A percentile compares a stretch with the other conserved stretches of the same genome.
Evolutionary conservation across 2,113 vertebrate genomes (phyloP).

Genomic region (Symphodus melops): DNA sequence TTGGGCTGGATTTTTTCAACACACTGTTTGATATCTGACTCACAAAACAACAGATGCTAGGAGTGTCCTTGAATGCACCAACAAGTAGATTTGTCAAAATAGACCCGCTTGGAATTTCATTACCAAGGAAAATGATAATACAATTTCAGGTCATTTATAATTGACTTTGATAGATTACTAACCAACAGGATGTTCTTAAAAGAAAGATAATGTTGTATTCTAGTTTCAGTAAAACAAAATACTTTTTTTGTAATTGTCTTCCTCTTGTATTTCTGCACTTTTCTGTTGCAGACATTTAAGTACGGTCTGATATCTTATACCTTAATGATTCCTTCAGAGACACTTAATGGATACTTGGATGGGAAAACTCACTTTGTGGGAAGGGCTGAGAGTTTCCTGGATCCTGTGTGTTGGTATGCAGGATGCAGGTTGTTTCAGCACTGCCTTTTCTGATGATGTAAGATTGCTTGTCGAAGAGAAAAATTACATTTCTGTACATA

Average conservation of each 20-base stretch:
- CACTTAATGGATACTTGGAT: conserved; percentile 37
- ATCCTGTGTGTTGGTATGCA: conserved; percentile 33
- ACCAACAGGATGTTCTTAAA: neutral
- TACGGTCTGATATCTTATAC: conserved; percentile 48
- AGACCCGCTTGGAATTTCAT: conserved; percentile 18
- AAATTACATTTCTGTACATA: neutral
- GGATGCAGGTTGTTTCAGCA: neutral
- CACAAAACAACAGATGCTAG: conserved; percentile 26
- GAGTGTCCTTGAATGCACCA: conserved; percentile 36
- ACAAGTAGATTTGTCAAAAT: conserved; percentile 23
- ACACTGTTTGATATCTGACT: conserved; percentile 11
- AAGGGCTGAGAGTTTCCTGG: conserved; percentile 42
- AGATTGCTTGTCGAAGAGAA: neutral
- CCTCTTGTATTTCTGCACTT: conserved; percentile 23
- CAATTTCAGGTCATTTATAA: conserved; percentile 8
- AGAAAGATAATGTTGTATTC: neutral
- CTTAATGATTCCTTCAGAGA: conserved; percentile 54
- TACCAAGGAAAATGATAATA: conserved; percentile 19
- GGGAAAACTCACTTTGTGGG: conserved; percentile 37
- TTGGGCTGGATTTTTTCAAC: conserved; percentile 3
- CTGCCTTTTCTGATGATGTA: neutral
- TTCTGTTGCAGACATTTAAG: conserved; percentile 9
- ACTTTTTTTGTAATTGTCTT: neutral
- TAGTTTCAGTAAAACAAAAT: neutral
- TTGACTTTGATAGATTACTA: conserved; percentile 22